Evolutionary conservation across 2,888 invertebrate species (phyloP).

Genomic region (Ochropacha duplaris): DNA sequence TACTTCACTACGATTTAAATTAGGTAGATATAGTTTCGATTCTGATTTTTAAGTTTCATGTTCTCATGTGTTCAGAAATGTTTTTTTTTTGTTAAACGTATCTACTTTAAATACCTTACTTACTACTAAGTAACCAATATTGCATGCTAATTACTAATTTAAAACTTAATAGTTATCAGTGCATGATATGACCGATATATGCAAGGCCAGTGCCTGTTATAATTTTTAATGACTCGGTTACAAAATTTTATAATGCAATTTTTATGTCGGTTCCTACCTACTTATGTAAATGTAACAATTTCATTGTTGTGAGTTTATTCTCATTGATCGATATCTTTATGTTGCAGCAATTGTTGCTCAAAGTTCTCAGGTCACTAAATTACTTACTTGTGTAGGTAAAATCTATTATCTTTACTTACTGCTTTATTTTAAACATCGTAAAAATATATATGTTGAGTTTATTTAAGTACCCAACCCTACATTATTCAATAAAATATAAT

Average conservation of each 20-base stretch:
- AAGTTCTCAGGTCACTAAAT: slow-evolving; percentile 1
- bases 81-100: too few relatives aligned
- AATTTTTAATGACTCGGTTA: slow-evolving; percentile 18
- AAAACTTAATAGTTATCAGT: slow-evolving; percentile 41
- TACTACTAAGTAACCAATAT: not conserved
- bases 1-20: not conserved
- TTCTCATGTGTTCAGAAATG: not conserved
- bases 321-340: not conserved
- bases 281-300: not conserved
- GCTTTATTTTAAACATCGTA: too few relatives aligned
- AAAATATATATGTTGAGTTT: too few relatives aligned
- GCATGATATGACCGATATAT: slow-evolving; percentile 38
- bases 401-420: not conserved
- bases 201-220: slow-evolving; percentile 42
- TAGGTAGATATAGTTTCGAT: not conserved
- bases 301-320: not conserved
- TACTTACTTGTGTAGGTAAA: not conserved
- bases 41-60: not conserved
- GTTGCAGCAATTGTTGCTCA: not conserved
- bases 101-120: too few relatives aligned
- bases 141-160: slow-evolving; percentile 14
- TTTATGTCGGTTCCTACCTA: not conserved
- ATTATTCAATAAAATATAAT: too few relatives aligned
- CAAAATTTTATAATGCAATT: slow-evolving; percentile 9
- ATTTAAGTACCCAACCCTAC: too few relatives aligned